Evolutionary conservation across 2,888 invertebrate genomes (phyloP).

Genomic region (Mythimna ferrago): DNA sequence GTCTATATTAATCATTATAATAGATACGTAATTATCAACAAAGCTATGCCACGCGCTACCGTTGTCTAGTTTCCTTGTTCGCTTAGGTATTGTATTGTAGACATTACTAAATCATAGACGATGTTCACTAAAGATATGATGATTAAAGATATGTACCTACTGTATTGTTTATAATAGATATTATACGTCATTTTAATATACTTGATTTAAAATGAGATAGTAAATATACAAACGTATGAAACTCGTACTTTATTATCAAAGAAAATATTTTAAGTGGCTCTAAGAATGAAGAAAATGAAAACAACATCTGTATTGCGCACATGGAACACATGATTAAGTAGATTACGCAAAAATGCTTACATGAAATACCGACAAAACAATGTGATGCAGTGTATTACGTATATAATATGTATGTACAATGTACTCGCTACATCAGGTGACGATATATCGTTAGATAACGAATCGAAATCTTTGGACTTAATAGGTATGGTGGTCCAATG

Average conservation of each 20-base stretch:
- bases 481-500: no score
- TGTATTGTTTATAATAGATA: no score
- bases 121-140: background rate
- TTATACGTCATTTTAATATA: constrained; percentile 1
- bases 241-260: background rate
- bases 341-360: constrained; percentile 47
- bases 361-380: constrained; percentile 37
- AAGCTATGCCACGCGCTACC: constrained; percentile 24
- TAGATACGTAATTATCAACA: constrained; percentile 39
- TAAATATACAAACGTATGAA: background rate
- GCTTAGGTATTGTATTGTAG: constrained; percentile 5
- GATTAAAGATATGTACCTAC: no score
- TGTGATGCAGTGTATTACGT: constrained; percentile 38
- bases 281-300: constrained; percentile 3
- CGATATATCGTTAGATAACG: constrained; percentile 33
- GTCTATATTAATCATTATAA: constrained; percentile 44
- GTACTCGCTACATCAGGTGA: constrained; percentile 18
- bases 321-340: background rate
- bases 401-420: background rate
- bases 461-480: background rate
- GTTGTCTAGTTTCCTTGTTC: constrained; percentile 39
- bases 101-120: constrained; percentile 16
- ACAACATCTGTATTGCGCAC: constrained; percentile 13
- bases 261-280: background rate
- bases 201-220: background rate